A percentile compares a stretch with the other conserved stretches of the same genome.
phyloP scores from a whole-genome alignment of 2,888 invertebrate genomes.

The Tetheella fluctuosa region DNA sequence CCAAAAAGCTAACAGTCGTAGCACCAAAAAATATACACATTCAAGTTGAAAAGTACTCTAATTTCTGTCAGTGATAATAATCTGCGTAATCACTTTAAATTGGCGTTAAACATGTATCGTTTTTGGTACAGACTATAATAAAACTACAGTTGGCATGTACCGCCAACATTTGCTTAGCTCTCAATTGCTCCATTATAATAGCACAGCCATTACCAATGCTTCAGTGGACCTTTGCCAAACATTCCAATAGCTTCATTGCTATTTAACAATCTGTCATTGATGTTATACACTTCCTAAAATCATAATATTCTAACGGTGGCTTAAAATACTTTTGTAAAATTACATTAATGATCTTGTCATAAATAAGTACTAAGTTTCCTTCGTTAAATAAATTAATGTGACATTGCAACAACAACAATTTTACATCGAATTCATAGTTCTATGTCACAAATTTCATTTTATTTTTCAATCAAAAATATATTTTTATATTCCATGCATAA shows the following conservation, averaged over 20 bases:
- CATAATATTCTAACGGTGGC: slow-evolving; percentile 50
- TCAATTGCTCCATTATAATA: slow-evolving; percentile 52
- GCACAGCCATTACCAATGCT: slow-evolving; percentile 75
- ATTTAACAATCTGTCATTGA: slow-evolving; percentile 38
- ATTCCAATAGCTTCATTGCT: slow-evolving; percentile 42
- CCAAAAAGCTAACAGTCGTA: slow-evolving; percentile 50
- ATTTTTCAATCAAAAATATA: slow-evolving; percentile 50
- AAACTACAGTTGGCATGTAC: slow-evolving; percentile 36
- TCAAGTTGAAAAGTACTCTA: slow-evolving; percentile 10
- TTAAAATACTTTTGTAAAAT: slow-evolving; percentile 66
- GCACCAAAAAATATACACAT: slow-evolving; percentile 40
- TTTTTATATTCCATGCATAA: slow-evolving; percentile 43
- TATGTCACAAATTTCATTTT: slow-evolving; percentile 36
- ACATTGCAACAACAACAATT: slow-evolving; percentile 42
- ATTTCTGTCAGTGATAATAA: not conserved
- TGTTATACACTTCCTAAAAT: slow-evolving; percentile 43
- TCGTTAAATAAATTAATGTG: slow-evolving; percentile 39
- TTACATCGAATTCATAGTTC: slow-evolving; percentile 37
- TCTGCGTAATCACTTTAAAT: not conserved
- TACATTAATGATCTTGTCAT: slow-evolving; percentile 45
- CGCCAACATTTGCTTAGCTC: slow-evolving; percentile 32
- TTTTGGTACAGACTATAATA: slow-evolving; percentile 46
- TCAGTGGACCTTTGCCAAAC: slow-evolving; percentile 60
- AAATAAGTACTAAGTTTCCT: slow-evolving; percentile 49
- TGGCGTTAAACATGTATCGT: slow-evolving; percentile 21